Evolutionary conservation across 2,113 vertebrate species (phyloP), one percentile per base, ranked within the genome.

Genomic region (Crypturellus undulatus): DNA sequence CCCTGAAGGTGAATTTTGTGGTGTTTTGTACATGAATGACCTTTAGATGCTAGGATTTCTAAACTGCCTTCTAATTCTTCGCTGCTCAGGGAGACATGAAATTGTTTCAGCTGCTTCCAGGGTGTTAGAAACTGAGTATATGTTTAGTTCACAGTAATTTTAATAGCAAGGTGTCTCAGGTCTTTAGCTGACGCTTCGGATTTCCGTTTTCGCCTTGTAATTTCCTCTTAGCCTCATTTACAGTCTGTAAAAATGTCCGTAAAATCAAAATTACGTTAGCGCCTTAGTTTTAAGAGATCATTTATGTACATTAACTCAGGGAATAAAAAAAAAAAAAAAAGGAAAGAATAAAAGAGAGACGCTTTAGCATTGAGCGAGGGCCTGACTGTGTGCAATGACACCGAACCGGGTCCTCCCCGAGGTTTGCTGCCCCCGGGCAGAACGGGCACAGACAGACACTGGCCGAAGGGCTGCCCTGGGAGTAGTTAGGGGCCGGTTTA

Each of bases 361-460:
- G 12, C 22, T 79, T 65, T 71, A 54, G 70, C 69, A 87, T 40
- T 85, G 68, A 91, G 51, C 25, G 71, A 87, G 28, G 51, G 59
- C 69, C 47, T 79, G 80, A 90, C 14, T 80, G 62, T 1, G 0
- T 78, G 45, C 51, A 85, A 76, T 89, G 64, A 80, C 71, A 51
- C 6, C 81, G 78, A 87, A 59, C 78, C 43, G 90, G 87, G 78
- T 76, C 56, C 59, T 56, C 15, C 75, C 88, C 93, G 49, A 78
- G 73, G 77, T 79, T 89, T 92, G 6, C 25, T 94, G 42, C 92
- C 80, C 85, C 72, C 70, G 19, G 69, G 76, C 90, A 84, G 79
- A 93, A 92, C 81, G 76, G 79, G 67, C 58, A 89, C 3, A 7
- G 78, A 60, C 92, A 94, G 85, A 70, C 58, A 40, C 85, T 83